phyloP scores from a whole-genome alignment of 2,113 vertebrate species.

The Salvelinus namaycush region DNA sequence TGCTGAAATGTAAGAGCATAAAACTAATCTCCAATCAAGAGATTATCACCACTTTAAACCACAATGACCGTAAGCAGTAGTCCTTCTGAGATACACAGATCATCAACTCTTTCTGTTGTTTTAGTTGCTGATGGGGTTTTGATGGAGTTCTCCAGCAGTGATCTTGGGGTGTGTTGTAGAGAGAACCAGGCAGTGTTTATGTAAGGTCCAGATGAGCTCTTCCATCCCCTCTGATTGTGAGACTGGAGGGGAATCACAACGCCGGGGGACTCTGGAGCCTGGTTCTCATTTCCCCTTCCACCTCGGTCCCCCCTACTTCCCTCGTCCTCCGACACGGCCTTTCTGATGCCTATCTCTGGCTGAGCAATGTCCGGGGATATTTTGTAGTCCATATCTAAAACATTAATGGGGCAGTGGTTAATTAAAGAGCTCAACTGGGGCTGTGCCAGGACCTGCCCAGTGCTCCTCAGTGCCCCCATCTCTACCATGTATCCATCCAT shows the following conservation, averaged over 20 bases:
- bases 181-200: slow-evolving; percentile 1
- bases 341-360: slow-evolving; percentile 3
- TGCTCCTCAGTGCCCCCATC: neutral
- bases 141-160: neutral
- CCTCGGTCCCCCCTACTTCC: neutral
- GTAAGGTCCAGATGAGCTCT: slow-evolving; percentile 3
- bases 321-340: neutral
- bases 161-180: neutral
- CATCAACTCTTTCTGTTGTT: neutral
- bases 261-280: neutral
- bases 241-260: slow-evolving; percentile 1
- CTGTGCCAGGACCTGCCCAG: neutral
- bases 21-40: neutral
- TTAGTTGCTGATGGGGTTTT: slow-evolving; percentile 4
- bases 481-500: neutral
- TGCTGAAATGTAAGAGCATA: neutral
- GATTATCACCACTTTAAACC: neutral
- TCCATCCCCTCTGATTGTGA: neutral
- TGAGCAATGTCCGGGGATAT: neutral
- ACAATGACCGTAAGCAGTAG: neutral
- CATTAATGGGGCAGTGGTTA: neutral
- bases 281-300: slow-evolving; percentile 12
- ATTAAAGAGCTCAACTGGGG: neutral
- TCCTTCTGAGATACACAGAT: neutral
- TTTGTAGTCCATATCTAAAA: neutral